phyloP scores from a whole-genome alignment of 2,888 invertebrate genomes.

The Hydrotaea diabolus region DNA sequence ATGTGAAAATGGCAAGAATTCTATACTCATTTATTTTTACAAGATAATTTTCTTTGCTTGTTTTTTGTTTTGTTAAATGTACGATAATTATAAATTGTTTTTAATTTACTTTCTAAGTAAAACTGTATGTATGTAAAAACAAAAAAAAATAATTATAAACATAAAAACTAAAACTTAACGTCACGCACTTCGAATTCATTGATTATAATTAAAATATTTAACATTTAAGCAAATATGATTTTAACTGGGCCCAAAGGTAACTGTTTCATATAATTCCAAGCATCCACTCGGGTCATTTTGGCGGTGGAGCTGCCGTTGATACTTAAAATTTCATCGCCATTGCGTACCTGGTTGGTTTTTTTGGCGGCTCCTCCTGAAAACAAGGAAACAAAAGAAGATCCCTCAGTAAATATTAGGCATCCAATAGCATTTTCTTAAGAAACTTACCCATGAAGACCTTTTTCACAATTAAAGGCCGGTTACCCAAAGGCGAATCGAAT shows the following conservation, averaged over 20 bases:
- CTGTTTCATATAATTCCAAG: conserved; percentile 96
- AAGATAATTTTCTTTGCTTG: conserved; percentile 27
- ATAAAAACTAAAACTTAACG: conserved; percentile 44
- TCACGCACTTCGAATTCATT: conserved; percentile 3
- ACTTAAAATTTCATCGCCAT: conserved; percentile 92
- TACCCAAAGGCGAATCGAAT: conserved; percentile 93
- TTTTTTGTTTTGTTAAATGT: no score
- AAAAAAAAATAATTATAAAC: conserved; percentile 48
- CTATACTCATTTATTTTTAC: conserved; percentile 26
- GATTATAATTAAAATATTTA: conserved; percentile 24
- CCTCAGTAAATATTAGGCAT: background rate
- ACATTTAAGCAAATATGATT: conserved; percentile 76
- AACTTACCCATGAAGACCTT: conserved; percentile 94
- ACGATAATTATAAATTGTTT: conserved; percentile 12
- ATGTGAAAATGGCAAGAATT: conserved; percentile 65
- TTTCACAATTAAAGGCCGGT: conserved; percentile 93
- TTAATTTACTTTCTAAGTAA: conserved; percentile 59
- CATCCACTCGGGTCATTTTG: conserved; percentile 94
- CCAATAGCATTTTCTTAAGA: no score
- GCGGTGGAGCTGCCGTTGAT: conserved; percentile 91
- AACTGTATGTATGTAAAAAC: conserved; percentile 21
- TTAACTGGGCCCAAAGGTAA: conserved; percentile 91
- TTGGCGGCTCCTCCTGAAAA: conserved; percentile 92
- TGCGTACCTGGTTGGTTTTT: conserved; percentile 90
- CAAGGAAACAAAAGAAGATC: background rate